Evolutionary conservation across 2,797 vertebrate genomes (phyloP).

Genomic region (Bufotes viridis): DNA sequence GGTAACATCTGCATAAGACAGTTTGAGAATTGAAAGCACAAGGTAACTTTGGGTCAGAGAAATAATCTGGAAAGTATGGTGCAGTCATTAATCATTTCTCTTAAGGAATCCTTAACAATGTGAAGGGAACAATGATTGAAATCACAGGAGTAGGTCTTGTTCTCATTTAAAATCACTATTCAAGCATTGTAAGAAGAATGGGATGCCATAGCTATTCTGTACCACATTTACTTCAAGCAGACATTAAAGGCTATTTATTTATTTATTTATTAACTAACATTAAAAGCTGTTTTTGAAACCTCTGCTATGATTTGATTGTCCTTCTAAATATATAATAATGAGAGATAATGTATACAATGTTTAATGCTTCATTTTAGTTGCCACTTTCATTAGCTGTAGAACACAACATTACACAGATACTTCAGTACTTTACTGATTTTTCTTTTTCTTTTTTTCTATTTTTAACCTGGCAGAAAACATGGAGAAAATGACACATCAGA

Average conservation of each 20-base stretch:
- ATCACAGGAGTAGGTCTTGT: slow-evolving; percentile 56
- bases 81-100: slow-evolving; percentile 49
- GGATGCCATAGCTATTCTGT: slow-evolving; percentile 18
- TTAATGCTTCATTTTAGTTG: too few species aligned
- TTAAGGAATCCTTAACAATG: slow-evolving; percentile 48
- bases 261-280: neutral
- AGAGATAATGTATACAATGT: too few species aligned
- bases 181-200: slow-evolving; percentile 45
- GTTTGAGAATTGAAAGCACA: slow-evolving; percentile 35
- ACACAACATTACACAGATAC: too few species aligned
- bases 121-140: slow-evolving; percentile 53
- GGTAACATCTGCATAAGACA: slow-evolving; percentile 12
- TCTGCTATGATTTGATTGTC: too few species aligned
- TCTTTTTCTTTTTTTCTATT: too few species aligned
- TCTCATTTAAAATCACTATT: slow-evolving; percentile 52
- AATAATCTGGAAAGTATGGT: slow-evolving; percentile 29
- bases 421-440: too few species aligned
- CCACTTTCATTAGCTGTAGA: too few species aligned
- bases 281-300: neutral
- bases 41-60: slow-evolving; percentile 29
- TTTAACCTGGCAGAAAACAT: too few species aligned
- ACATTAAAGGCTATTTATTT: slow-evolving; percentile 13
- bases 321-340: too few species aligned
- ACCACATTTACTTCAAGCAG: slow-evolving; percentile 11
- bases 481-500: too few species aligned